These are phyloP conservation scores for Drosophila miranda DNA, from an alignment of 1,140 invertebrate genomes.

Conservation along the genomic window DNA sequence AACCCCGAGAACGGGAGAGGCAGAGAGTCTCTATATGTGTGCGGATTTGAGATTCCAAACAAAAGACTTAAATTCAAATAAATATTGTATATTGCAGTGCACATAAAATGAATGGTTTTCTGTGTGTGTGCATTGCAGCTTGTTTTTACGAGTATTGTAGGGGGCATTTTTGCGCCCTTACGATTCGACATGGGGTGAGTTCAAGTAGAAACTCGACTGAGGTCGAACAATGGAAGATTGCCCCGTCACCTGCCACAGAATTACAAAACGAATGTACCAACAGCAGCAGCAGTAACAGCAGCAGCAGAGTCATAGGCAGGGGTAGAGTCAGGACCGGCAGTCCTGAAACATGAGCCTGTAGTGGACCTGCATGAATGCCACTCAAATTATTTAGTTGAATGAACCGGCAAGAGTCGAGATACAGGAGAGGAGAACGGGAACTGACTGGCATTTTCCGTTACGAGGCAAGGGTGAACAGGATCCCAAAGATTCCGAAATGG, in stretches of 20 bases:
- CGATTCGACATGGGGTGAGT: constrained; percentile 81
- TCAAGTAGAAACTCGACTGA: constrained; percentile 49
- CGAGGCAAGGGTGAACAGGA: constrained; percentile 48
- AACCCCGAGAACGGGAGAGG: constrained; percentile 51
- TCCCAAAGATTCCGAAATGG: constrained; percentile 42
- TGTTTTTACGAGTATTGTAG: constrained; percentile 65
- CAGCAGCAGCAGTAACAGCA: constrained; percentile 21
- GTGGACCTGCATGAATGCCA: constrained; percentile 80
- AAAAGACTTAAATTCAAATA: constrained; percentile 81
- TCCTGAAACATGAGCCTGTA: constrained; percentile 74
- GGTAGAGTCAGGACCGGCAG: constrained; percentile 24
- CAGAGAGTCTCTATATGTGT: constrained; percentile 31
- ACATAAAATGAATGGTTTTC: constrained; percentile 71
- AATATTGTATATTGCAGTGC: constrained; percentile 79
- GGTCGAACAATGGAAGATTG: constrained; percentile 75
- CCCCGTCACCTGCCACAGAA: constrained; percentile 81
- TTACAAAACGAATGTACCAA: constrained; percentile 77
- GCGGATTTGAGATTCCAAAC: constrained; percentile 76
- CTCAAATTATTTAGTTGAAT: constrained; percentile 82
- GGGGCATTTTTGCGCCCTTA: constrained; percentile 77
- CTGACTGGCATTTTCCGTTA: constrained; percentile 71
- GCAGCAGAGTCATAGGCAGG: not conserved
- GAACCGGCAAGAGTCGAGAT: constrained; percentile 79
- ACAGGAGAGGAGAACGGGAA: constrained; percentile 35
- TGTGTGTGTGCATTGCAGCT: constrained; percentile 54